Evolutionary conservation across 2,113 vertebrate species (phyloP).

Genomic region (Mesocricetus auratus): DNA sequence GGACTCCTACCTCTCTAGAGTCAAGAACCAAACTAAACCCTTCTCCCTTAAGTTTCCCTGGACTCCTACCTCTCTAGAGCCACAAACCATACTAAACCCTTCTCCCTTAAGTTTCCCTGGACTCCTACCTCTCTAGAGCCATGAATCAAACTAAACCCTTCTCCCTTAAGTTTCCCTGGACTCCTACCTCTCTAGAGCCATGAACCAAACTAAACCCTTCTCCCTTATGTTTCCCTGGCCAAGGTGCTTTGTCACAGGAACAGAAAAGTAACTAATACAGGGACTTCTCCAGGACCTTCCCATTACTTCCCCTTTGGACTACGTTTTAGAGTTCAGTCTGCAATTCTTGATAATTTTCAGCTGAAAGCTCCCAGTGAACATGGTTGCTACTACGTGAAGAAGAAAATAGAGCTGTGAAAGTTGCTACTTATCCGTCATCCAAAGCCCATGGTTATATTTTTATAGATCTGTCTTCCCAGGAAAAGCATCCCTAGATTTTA

Average conservation of each 20-base stretch:
- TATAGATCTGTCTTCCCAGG: neutral
- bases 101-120: neutral
- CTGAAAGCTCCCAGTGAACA: neutral
- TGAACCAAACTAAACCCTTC: neutral
- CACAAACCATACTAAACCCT: neutral
- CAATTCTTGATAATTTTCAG: neutral
- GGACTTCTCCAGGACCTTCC: too few species aligned
- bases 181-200: neutral
- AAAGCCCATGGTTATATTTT: neutral
- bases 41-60: neutral
- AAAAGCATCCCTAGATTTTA: neutral
- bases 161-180: neutral
- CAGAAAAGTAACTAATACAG: neutral
- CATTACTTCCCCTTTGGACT: neutral
- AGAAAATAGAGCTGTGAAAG: fast-evolving
- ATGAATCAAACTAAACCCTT: neutral
- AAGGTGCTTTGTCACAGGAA: neutral
- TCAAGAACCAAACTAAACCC: neutral
- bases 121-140: neutral
- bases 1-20: neutral
- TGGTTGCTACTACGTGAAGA: neutral
- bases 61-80: neutral
- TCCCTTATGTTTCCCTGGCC: neutral
- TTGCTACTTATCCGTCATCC: neutral
- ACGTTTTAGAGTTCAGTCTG: neutral